Evolutionary conservation across 2,113 vertebrate genomes (phyloP).

Genomic region (Salminus brasiliensis): DNA sequence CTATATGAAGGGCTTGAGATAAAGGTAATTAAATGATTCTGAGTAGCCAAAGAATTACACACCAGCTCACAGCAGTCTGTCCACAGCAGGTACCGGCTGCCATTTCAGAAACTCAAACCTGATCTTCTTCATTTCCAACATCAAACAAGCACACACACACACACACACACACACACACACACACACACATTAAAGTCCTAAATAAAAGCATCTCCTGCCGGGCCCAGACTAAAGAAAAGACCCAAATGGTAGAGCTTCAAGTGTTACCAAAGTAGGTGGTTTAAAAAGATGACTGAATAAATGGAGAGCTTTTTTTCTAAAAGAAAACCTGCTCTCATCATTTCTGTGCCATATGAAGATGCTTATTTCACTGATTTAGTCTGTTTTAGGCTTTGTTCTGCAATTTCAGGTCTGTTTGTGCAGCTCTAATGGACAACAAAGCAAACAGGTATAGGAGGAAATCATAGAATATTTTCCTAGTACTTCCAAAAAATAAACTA

Average conservation of each 20-base stretch:
- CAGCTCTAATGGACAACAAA: not conserved
- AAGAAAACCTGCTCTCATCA: not conserved
- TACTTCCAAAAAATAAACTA: no score
- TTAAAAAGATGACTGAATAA: not conserved
- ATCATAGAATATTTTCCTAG: not conserved
- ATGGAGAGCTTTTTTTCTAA: not conserved
- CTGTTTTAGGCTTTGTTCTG: not conserved
- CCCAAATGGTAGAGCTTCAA: not conserved
- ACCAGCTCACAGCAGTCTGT: conserved; percentile 9
- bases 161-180: not conserved
- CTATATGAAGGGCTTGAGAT: conserved; percentile 1
- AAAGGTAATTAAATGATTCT: conserved; percentile 32
- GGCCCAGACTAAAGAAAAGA: not conserved
- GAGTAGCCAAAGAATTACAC: conserved; percentile 1
- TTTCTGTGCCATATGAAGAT: not conserved
- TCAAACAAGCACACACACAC: not conserved
- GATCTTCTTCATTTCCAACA: not conserved
- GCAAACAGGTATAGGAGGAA: not conserved
- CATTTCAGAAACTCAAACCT: conserved; percentile 28
- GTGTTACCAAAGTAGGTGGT: not conserved
- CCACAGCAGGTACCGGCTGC: conserved; percentile 2
- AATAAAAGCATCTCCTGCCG: not conserved
- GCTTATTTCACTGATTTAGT: not conserved
- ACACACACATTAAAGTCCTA: not conserved
- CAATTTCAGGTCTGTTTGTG: no score